Evolutionary conservation across 2,797 vertebrate species (phyloP), one percentile per base, ranked within the genome.

Genomic region (Crax fasciolata): DNA sequence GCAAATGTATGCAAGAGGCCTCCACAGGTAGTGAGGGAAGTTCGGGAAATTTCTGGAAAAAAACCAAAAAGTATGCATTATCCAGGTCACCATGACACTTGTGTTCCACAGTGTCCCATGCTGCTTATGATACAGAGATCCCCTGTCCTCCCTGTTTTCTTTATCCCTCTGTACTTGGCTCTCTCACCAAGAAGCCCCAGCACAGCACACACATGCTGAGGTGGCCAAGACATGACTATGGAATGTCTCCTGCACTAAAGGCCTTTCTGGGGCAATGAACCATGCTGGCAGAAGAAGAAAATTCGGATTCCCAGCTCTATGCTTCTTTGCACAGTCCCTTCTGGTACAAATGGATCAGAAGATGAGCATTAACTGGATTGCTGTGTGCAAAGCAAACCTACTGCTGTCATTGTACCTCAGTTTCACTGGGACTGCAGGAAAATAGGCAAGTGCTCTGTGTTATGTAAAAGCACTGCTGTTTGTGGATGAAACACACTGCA

Each of bases 401-500:
- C 32, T 48, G 38, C 59, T 87, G 15, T 85, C 68, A 44, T 44
- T 44, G n/a, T 78, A 61, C 43, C 35, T 86, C 79, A 35, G 16
- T 87, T 65, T 89, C 39, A 41, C 28, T 68, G 39, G 21, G 67
- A 74, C 41, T 73, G 48, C 71, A 76, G 77, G 24, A 90, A 86
- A 79, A 79, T 10, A 70, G 59, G 44, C 54, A 86, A 93, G 39
- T 58, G 51, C 54, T 93, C 51, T 70, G 62, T 71, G 67, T 82
- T 79, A 44, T 3, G 59, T 55, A 65, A 89, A 86, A 92, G 35
- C n/a, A 68, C 27, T 87, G 44, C 38, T 54, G 54, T 82, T 89
- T 87, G 41, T 78, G 73, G 71, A 52, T 81, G 57, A 92, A 95
- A 72, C 65, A 66, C 46, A 72, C 58, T 82, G 44, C 61, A 74